These are phyloP conservation scores for Tetrapedia diversipes DNA, from an alignment of 2,888 invertebrate genomes.

Conservation along the genomic window DNA sequence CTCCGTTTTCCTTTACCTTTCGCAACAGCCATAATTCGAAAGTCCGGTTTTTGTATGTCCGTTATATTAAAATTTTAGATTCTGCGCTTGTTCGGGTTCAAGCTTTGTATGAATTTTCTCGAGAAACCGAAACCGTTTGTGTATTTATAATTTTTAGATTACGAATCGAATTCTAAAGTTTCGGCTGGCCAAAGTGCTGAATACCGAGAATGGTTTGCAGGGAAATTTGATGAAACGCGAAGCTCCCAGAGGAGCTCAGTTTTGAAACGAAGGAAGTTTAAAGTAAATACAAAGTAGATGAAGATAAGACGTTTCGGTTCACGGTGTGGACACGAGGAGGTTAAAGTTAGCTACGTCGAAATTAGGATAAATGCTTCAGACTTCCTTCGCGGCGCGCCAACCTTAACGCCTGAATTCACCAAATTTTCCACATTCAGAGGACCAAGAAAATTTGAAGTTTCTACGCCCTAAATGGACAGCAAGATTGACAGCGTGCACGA, in stretches of 20 bases:
- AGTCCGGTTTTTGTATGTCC: too few species aligned
- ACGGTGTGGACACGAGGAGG: neutral
- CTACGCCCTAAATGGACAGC: neutral
- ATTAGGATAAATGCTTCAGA: slow-evolving; percentile 17
- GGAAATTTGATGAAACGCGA: neutral
- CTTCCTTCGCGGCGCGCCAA: neutral
- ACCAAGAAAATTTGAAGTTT: neutral
- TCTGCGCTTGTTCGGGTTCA: too few species aligned
- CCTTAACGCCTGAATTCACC: neutral
- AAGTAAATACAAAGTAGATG: neutral
- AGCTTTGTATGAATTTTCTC: too few species aligned
- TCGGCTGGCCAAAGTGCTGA: neutral
- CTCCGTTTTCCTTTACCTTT: too few species aligned
- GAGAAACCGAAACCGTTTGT: too few species aligned
- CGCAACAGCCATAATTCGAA: too few species aligned
- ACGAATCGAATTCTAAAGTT: neutral
- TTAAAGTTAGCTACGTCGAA: neutral
- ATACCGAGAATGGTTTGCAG: neutral
- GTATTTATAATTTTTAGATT: too few species aligned
- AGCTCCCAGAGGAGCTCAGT: neutral
- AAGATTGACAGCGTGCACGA: neutral
- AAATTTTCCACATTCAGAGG: neutral
- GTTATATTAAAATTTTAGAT: too few species aligned
- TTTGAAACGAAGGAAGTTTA: neutral
- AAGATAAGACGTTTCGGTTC: slow-evolving; percentile 20